Evolutionary conservation across 2,888 invertebrate species (phyloP), one percentile per base, ranked within the genome.

Genomic region (Ommatoiulus sabulosus): DNA sequence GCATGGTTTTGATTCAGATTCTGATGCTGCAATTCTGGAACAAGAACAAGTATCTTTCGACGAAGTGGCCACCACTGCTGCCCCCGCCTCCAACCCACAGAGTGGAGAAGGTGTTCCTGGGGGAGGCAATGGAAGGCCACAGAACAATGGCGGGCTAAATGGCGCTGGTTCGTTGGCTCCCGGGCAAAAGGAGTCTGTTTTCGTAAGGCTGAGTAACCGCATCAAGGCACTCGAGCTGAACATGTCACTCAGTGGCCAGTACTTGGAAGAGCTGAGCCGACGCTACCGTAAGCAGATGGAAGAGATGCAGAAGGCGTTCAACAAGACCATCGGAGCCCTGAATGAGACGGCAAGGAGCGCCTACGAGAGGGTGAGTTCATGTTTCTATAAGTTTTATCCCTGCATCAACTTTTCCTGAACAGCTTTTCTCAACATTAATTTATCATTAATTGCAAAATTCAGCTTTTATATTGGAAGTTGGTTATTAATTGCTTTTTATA

Each of bases 221-320:
- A 97, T 99, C 89, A 98, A 98, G 96, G 96, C 97, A 87, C 94
- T 99, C 91, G 99, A 99, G 93, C 95, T 97, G 91, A 99, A 99
- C 93, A 97, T 99, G 95, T 98, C 98, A 17, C 94, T 99, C 80
- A 98, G 98, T 90, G 97, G 97, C 89, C 98, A 98, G 93, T 99
- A 99, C 93, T 94, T 99, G 90, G 99, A 99, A 92, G 99, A 99
- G 92, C 93, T 99, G 90, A 98, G 98, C 93, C 95, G 97, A 89
- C 95, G 98, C 20, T 99, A 99, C 93, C 98, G 98, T 92, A 97
- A 97, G 91, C 98, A 99, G 93, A 98, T 98, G 87, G 98, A 99
- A 93, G 98, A 98, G 91, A 96, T 98, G 95, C 97, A 98, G 92
- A 94, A 95, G 91, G 95, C 96, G 4, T 94, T 97, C 91, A 96